phyloP scores from a whole-genome alignment of 2,113 vertebrate genomes.

The Festucalex cinctus region DNA sequence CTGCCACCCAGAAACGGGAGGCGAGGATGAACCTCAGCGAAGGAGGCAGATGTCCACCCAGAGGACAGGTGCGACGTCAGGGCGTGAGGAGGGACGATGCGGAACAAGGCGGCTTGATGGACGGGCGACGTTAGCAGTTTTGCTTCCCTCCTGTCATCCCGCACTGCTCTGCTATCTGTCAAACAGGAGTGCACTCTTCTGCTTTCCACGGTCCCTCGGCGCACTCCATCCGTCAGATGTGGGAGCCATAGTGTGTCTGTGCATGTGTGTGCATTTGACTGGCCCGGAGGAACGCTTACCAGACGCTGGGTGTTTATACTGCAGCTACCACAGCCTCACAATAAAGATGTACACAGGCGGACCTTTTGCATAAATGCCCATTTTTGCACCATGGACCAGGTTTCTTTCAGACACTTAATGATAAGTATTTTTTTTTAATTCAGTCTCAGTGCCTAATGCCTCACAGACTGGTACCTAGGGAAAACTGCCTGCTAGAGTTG shows the following conservation, averaged over 20 bases:
- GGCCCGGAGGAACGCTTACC: slow-evolving; percentile 23
- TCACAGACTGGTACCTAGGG: not conserved
- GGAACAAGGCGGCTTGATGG: slow-evolving; percentile 40
- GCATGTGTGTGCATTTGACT: slow-evolving; percentile 31
- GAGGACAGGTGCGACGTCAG: slow-evolving; percentile 23
- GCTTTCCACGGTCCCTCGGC: slow-evolving; percentile 27
- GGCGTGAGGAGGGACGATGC: slow-evolving; percentile 11
- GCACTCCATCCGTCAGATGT: slow-evolving; percentile 33
- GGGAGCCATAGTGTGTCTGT: slow-evolving; percentile 8
- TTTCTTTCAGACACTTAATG: too few relatives aligned
- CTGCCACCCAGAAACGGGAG: slow-evolving; percentile 25
- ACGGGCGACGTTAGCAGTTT: slow-evolving; percentile 44
- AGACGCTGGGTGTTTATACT: slow-evolving; percentile 18
- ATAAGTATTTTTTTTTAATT: too few relatives aligned
- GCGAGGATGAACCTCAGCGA: not conserved
- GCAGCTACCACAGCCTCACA: slow-evolving; percentile 27
- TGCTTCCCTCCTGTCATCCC: slow-evolving; percentile 51
- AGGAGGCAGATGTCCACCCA: slow-evolving; percentile 34
- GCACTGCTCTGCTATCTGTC: slow-evolving; percentile 43
- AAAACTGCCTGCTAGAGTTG: not conserved
- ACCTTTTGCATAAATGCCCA: not conserved
- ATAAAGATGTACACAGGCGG: slow-evolving; percentile 2
- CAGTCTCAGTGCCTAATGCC: not conserved
- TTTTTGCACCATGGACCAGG: too few relatives aligned
- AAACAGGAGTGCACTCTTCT: slow-evolving; percentile 28